phyloP scores from a whole-genome alignment of 2,797 vertebrate species.

The Lacerta bilineata region DNA sequence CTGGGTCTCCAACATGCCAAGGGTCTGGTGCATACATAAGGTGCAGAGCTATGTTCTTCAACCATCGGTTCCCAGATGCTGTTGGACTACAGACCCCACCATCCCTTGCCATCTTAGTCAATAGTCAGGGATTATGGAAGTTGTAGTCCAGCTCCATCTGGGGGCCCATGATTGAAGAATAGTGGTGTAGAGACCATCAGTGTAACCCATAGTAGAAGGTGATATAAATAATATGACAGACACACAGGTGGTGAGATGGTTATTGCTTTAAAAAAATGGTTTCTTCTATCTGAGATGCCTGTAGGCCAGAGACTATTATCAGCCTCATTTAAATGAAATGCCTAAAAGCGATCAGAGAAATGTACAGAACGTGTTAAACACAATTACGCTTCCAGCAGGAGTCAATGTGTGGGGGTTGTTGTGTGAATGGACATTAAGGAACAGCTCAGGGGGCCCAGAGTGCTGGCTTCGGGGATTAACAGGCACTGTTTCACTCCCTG shows the following conservation, averaged over 20 bases:
- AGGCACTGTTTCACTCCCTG: constrained; percentile 21
- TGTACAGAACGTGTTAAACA: neutral
- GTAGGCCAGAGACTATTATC: neutral
- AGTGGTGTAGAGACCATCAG: neutral
- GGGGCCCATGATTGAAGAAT: too few relatives aligned
- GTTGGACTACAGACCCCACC: too few relatives aligned
- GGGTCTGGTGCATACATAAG: too few relatives aligned
- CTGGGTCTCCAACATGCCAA: too few relatives aligned
- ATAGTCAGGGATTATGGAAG: too few relatives aligned
- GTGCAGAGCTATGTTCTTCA: too few relatives aligned
- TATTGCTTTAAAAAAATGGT: neutral
- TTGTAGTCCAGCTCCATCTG: too few relatives aligned
- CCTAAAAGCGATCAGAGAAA: neutral
- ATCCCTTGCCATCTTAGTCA: too few relatives aligned
- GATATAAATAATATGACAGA: neutral
- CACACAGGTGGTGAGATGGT: neutral
- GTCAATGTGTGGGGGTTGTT: neutral
- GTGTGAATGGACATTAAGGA: neutral
- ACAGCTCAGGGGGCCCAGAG: neutral
- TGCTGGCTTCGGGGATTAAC: neutral
- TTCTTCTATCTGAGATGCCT: neutral
- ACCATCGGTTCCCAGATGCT: too few relatives aligned
- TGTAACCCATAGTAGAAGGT: neutral
- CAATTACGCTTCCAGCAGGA: neutral
- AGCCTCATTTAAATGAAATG: neutral